Conservation (phyloP, 2,888 invertebrate species). For the Lymantria monacha region DNA sequence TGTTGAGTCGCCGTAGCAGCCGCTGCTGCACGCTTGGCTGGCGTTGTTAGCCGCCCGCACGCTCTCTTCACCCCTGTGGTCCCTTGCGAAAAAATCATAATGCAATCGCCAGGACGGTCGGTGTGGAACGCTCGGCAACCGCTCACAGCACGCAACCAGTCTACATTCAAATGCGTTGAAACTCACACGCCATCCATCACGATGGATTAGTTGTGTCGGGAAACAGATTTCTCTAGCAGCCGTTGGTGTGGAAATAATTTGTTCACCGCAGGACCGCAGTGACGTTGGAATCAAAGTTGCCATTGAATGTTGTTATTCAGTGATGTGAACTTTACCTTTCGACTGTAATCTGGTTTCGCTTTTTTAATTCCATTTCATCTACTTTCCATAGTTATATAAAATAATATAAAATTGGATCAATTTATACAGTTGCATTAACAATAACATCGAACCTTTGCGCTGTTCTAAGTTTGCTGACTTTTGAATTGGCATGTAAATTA, state of each 20-base stretch:
- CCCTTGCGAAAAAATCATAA: slow-evolving; percentile 81
- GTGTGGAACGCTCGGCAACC: slow-evolving; percentile 76
- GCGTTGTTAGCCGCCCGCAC: slow-evolving; percentile 55
- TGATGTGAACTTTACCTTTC: slow-evolving; percentile 64
- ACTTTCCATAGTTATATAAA: slow-evolving; percentile 1
- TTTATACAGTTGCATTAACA: too few relatives aligned
- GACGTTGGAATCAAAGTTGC: slow-evolving; percentile 58
- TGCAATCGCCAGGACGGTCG: slow-evolving; percentile 80
- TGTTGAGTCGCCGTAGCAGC: slow-evolving; percentile 62
- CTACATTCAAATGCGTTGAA: slow-evolving; percentile 78
- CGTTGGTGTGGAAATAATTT: slow-evolving; percentile 56
- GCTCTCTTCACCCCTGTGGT: slow-evolving; percentile 66
- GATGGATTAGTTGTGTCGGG: slow-evolving; percentile 74
- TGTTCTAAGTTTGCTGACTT: slow-evolving; percentile 10
- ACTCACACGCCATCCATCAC: slow-evolving; percentile 80
- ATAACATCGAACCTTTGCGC: slow-evolving; percentile 7
- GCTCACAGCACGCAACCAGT: slow-evolving; percentile 76
- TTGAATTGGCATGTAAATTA: slow-evolving; percentile 1
- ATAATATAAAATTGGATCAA: background rate
- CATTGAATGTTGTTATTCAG: slow-evolving; percentile 72
- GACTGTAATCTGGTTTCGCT: slow-evolving; percentile 26
- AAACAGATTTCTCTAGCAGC: slow-evolving; percentile 72
- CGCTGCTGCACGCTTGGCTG: slow-evolving; percentile 77
- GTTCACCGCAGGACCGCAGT: slow-evolving; percentile 42
- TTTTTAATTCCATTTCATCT: slow-evolving; percentile 16